Evolutionary conservation across 2,797 vertebrate species (phyloP).

Genomic region (Psittacula echo): DNA sequence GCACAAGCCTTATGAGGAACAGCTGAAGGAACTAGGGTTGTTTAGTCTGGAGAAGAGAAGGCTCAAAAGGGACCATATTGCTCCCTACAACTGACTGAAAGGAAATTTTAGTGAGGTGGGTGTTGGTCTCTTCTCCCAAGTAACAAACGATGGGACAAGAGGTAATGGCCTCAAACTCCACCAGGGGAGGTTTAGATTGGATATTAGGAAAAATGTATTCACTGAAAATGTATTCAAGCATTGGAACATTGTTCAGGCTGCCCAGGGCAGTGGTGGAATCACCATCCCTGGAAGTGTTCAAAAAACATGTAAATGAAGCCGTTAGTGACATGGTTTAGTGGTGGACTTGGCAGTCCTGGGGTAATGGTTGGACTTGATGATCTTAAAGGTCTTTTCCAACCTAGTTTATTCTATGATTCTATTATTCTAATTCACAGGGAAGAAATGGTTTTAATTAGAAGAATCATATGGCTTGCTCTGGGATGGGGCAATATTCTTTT

Average conservation of each 20-base stretch:
- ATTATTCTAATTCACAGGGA: neutral
- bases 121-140: neutral
- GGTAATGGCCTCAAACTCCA: neutral
- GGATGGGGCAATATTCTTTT: neutral
- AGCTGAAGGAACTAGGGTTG: neutral
- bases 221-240: neutral
- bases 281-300: neutral
- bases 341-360: neutral
- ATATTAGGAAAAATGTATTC: neutral
- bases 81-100: neutral
- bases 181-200: neutral
- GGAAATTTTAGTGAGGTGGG: neutral
- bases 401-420: neutral
- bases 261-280: neutral
- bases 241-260: neutral
- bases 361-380: neutral
- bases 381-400: neutral
- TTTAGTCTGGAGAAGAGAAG: neutral
- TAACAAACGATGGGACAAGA: neutral
- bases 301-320: neutral
- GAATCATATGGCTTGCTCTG: neutral
- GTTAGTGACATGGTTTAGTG: neutral
- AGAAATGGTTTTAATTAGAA: neutral
- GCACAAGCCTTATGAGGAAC: neutral
- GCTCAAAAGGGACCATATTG: neutral